These are phyloP conservation scores for Epistrophe grossulariae DNA, from an alignment of 2,888 invertebrate genomes.

Conservation along the genomic window DNA sequence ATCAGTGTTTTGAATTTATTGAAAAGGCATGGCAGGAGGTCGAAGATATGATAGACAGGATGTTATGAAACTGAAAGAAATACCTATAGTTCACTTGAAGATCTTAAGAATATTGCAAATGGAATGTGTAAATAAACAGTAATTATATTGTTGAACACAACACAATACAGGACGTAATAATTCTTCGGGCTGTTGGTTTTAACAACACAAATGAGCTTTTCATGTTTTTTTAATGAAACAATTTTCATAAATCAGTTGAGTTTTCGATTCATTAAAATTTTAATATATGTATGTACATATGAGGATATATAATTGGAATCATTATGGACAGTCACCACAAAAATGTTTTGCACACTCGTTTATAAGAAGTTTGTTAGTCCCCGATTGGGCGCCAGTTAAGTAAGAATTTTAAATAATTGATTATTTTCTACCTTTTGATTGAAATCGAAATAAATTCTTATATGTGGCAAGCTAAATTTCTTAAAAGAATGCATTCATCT, in stretches of 20 bases:
- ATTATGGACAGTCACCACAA: neutral
- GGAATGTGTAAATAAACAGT: constrained; percentile 21
- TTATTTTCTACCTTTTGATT: neutral
- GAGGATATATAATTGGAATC: neutral
- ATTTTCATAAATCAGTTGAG: neutral
- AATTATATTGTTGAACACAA: constrained; percentile 1
- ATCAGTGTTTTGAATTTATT: constrained; percentile 38
- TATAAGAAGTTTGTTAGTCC: neutral
- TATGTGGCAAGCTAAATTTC: too few species aligned
- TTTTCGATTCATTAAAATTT: neutral
- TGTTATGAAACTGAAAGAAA: constrained; percentile 41
- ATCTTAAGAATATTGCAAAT: constrained; percentile 5
- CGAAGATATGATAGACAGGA: constrained; percentile 34
- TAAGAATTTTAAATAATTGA: neutral
- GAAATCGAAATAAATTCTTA: too few species aligned
- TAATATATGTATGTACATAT: neutral
- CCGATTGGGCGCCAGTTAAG: constrained; percentile 14
- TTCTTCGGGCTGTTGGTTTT: neutral
- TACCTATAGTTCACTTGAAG: neutral
- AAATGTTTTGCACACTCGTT: neutral
- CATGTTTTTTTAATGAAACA: neutral
- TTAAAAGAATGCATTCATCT: too few species aligned
- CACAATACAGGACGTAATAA: constrained; percentile 1
- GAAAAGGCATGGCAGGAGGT: constrained; percentile 34
- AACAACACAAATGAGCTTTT: neutral